A percentile compares a stretch with the other conserved stretches of the same genome.
Conservation (phyloP, 2,797 vertebrate genomes). For the Florisuga fusca region DNA sequence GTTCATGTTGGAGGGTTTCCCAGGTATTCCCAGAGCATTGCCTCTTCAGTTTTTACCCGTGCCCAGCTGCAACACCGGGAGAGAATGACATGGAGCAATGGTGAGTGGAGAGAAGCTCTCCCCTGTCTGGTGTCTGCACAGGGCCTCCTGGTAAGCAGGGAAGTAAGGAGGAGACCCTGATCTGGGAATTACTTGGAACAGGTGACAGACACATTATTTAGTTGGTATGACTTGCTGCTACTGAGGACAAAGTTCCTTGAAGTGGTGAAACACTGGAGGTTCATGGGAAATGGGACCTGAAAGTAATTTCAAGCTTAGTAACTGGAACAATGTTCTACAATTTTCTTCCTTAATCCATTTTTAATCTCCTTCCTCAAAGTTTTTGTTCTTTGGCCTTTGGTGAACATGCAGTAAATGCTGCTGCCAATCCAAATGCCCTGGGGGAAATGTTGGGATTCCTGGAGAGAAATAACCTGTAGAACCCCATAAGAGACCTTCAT, state of each 20-base stretch:
- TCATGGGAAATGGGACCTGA: background rate
- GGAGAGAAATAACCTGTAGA: background rate
- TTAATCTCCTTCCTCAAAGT: conserved; percentile 19
- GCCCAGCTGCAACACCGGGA: background rate
- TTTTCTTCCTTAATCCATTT: conserved; percentile 2
- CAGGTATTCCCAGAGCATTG: background rate
- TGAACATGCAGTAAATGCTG: background rate
- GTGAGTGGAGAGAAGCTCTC: background rate
- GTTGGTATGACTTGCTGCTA: background rate
- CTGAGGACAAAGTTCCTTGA: background rate
- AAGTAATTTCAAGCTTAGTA: background rate
- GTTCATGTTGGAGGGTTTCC: background rate
- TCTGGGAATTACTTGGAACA: background rate
- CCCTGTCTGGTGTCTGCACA: background rate
- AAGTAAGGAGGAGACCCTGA: background rate
- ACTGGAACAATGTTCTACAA: background rate
- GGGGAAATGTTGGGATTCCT: background rate
- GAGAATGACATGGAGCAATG: background rate
- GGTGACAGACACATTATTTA: background rate
- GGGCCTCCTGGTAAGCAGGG: background rate
- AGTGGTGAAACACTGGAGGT: background rate
- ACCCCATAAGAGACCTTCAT: background rate
- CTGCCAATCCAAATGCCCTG: background rate
- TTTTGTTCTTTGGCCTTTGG: conserved; percentile 30
- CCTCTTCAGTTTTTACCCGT: background rate